Evolutionary conservation across 2,797 vertebrate species (phyloP).

Genomic region (Anas bernieri): DNA sequence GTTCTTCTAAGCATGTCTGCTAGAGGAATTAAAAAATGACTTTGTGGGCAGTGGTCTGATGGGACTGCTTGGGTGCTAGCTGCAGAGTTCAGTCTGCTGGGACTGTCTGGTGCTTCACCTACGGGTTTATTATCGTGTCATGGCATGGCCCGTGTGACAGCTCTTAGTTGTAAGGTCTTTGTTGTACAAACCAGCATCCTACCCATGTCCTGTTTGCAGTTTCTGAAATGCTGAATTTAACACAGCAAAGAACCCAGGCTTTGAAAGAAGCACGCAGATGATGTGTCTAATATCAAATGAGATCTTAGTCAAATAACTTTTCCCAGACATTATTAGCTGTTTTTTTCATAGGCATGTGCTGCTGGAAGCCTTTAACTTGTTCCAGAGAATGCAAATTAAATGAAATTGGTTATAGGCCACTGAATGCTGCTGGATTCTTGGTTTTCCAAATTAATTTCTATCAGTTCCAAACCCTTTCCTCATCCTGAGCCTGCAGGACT

Average conservation of each 20-base stretch:
- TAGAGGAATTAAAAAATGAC: background rate
- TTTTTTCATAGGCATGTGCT: background rate
- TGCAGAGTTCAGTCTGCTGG: background rate
- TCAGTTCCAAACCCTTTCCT: background rate
- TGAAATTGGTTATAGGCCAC: background rate
- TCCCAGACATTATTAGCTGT: background rate
- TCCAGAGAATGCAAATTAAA: slow-evolving; percentile 13
- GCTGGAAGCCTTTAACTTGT: background rate
- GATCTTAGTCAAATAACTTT: background rate
- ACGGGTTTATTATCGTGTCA: background rate
- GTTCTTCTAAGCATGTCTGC: background rate
- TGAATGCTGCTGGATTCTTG: background rate
- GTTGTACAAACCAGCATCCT: background rate
- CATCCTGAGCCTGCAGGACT: background rate
- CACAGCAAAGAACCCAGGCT: background rate
- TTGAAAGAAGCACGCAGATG: background rate
- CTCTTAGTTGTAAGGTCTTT: background rate
- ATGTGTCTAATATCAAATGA: background rate
- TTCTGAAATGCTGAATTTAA: background rate
- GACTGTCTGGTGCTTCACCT: background rate
- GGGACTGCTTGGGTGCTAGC: background rate
- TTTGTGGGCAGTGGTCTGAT: background rate
- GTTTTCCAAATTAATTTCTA: background rate
- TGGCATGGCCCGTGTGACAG: background rate
- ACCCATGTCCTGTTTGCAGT: background rate